Conservation (phyloP, 2,888 invertebrate genomes). For the Lacanobia wlatinum region DNA sequence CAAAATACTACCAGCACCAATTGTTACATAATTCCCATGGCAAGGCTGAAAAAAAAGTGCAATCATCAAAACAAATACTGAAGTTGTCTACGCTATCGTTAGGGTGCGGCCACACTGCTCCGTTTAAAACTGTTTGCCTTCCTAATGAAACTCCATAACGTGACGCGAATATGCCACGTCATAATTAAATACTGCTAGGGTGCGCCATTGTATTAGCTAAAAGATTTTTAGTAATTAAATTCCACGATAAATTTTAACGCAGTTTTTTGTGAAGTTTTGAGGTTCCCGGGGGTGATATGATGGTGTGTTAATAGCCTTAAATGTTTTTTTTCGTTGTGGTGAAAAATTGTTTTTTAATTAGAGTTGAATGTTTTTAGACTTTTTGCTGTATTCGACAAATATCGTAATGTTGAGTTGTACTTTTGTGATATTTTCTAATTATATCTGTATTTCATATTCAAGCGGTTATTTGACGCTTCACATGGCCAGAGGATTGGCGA, state of each 20-base stretch:
- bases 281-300: conserved; percentile 49
- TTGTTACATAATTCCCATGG: background rate
- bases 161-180: conserved; percentile 76
- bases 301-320: conserved; percentile 41
- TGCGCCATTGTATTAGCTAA: conserved; percentile 74
- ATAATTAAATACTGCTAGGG: conserved; percentile 80
- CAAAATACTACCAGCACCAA: background rate
- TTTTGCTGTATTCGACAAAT: background rate
- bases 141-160: conserved; percentile 85
- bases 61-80: conserved; percentile 63
- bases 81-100: conserved; percentile 58
- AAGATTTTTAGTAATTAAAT: conserved; percentile 82
- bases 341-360: conserved; percentile 41
- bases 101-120: conserved; percentile 79
- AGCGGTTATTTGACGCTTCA: no score
- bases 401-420: no score
- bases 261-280: conserved; percentile 63
- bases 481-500: no score
- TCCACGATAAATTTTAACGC: conserved; percentile 68
- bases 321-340: conserved; percentile 20
- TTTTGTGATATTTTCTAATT: no score
- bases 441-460: no score
- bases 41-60: conserved; percentile 39
- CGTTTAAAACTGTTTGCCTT: conserved; percentile 87
- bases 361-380: conserved; percentile 3